Evolutionary conservation across 1,140 invertebrate genomes (phyloP), one percentile per base, ranked within the genome.

Genomic region (Drosophila funebris): DNA sequence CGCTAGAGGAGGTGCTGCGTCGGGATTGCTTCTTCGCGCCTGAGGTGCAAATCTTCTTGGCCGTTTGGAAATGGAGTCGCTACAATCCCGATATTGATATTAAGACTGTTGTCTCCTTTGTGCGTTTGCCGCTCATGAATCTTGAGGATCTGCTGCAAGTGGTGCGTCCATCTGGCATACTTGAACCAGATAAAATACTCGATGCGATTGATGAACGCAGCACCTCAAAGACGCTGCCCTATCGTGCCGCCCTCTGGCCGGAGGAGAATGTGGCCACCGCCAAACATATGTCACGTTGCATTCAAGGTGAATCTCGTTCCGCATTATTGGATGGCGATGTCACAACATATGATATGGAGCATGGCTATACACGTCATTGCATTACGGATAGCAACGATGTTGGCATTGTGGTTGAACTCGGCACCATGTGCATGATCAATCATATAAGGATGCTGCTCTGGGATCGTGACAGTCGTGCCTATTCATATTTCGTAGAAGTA

Each of bases 401-500:
- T 68, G 96, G 96, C 54, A 99, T 99, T 90, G 93, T 97, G 0
- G 95, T 99, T 9, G 96, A 97, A 90, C 93, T 99, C 11, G 96
- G 96, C 53, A 95, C 94, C 41, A 96, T 96, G 58, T 97, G 95
- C 90, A 99, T 99, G 85, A 95, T 99, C 71, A 99, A 99, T 93
- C 96, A 98, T 85, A 94, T 99, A 44, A 95, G 95, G 77, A 95
- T 99, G 94, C 93, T 99, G 46, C 93, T 99, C 0, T 99, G 98
- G 98, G 98, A 99, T 93, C 93, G 95, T 78, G 98, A 99, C 92
- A 94, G 95, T 87, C 95, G 98, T 66, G 98, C 97, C 1, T 99
- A 99, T 93, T 98, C 97, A 0, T 99, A 99, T 92, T 99, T 96
- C 88, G 95, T 99, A 67, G 98, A 99, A 92, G 96, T 99, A 8